phyloP scores from a whole-genome alignment of 2,113 vertebrate species.

The Halichoerus grypus region DNA sequence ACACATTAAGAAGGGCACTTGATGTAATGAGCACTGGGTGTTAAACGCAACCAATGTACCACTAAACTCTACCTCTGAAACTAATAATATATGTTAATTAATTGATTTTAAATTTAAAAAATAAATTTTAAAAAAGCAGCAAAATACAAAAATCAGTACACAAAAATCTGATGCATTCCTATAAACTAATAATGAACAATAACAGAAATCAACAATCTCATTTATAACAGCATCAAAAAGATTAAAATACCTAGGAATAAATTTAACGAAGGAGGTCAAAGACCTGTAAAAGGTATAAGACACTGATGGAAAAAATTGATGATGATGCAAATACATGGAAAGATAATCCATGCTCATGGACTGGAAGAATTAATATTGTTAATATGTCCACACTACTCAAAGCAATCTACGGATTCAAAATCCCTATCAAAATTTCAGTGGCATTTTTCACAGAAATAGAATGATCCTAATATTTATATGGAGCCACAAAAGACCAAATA shows the following conservation, averaged over 20 bases:
- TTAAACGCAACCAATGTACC: too few relatives aligned
- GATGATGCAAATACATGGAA: not conserved
- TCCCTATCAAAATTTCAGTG: not conserved
- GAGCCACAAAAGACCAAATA: not conserved
- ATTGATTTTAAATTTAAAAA: too few relatives aligned
- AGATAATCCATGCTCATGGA: not conserved
- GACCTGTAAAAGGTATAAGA: not conserved
- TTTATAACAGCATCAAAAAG: not conserved
- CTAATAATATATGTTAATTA: too few relatives aligned
- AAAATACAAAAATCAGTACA: not conserved
- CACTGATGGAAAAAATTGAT: not conserved
- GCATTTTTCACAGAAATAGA: not conserved
- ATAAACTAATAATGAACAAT: not conserved
- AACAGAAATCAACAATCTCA: not conserved
- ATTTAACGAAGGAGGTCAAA: not conserved
- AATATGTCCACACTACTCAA: not conserved
- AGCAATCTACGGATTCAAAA: not conserved
- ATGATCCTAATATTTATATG: not conserved
- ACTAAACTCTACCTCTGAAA: too few relatives aligned
- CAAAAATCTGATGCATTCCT: not conserved
- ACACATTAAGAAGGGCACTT: too few relatives aligned
- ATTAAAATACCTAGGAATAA: not conserved
- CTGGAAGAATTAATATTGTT: not conserved
- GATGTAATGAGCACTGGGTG: too few relatives aligned
- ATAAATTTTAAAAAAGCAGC: not conserved